Percentiles rank a stretch among this genome's conserved stretches.
Evolutionary conservation across 2,888 invertebrate genomes (phyloP).

Genomic region (Drosophila planitibia): DNA sequence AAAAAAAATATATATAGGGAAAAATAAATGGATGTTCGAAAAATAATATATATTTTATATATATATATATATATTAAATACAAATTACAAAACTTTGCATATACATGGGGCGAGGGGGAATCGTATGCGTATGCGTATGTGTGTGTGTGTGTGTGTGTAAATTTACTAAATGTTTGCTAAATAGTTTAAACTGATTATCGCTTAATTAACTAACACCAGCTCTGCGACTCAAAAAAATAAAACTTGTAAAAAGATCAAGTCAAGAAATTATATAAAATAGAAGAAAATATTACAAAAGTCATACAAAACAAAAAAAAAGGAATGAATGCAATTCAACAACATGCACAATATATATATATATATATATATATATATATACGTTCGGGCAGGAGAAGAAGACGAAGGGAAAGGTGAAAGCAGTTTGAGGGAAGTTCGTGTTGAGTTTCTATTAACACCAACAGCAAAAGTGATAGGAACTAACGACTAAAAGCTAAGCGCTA

Average conservation of each 20-base stretch:
- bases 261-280: slow-evolving; percentile 14
- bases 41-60: slow-evolving; percentile 14
- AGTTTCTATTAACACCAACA: slow-evolving; percentile 1
- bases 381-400: no score
- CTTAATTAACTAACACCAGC: slow-evolving; percentile 57
- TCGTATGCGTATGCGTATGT: slow-evolving; percentile 7
- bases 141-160: slow-evolving; percentile 18
- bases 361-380: slow-evolving; percentile 15
- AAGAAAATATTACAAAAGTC: slow-evolving; percentile 34
- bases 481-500: slow-evolving; percentile 12
- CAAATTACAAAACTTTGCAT: slow-evolving; percentile 50
- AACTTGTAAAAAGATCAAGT: background rate
- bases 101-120: slow-evolving; percentile 18
- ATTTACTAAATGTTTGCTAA: slow-evolving; percentile 53
- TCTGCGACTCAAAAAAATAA: slow-evolving; percentile 7
- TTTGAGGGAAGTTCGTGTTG: background rate
- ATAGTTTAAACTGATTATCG: slow-evolving; percentile 16
- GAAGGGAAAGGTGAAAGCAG: background rate
- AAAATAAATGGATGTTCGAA: slow-evolving; percentile 15
- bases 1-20: slow-evolving; percentile 30
- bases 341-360: slow-evolving; percentile 9
- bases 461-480: background rate
- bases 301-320: slow-evolving; percentile 4
- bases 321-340: slow-evolving; percentile 22
- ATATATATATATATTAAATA: slow-evolving; percentile 29